phyloP scores from a whole-genome alignment of 1,140 invertebrate genomes.

The Zophobas morio region DNA sequence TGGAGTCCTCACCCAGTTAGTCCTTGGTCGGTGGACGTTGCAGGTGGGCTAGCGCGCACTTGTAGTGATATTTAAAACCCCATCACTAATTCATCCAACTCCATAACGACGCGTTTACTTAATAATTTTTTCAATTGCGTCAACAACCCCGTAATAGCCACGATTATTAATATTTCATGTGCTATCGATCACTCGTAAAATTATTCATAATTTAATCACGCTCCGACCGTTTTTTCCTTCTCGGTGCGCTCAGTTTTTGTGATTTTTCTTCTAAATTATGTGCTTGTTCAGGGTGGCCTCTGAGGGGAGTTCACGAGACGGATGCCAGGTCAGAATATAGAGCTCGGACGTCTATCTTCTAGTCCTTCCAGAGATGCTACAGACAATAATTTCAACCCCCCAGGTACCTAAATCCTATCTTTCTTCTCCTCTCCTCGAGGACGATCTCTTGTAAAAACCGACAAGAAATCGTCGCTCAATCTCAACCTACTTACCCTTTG shows the following conservation, averaged over 20 bases:
- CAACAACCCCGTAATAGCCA: constrained; percentile 7
- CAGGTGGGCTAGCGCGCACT: constrained; percentile 24
- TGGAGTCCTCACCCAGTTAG: constrained; percentile 31
- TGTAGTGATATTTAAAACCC: constrained; percentile 8
- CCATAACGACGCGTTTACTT: neutral
- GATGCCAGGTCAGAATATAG: constrained; percentile 57
- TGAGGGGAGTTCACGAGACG: constrained; percentile 52
- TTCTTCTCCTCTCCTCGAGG: neutral
- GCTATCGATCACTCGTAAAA: constrained; percentile 24
- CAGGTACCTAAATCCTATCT: constrained; percentile 41
- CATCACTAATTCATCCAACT: neutral
- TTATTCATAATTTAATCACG: constrained; percentile 27
- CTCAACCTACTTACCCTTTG: neutral
- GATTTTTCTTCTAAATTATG: constrained; percentile 10
- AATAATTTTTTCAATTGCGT: neutral
- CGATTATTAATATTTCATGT: constrained; percentile 16
- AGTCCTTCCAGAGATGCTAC: constrained; percentile 48
- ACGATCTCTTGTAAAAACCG: neutral
- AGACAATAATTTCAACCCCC: constrained; percentile 15
- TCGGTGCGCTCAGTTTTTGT: neutral
- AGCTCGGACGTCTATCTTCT: constrained; percentile 53
- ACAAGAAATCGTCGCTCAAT: neutral
- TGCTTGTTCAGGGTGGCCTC: constrained; percentile 51
- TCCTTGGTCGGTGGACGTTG: constrained; percentile 31
- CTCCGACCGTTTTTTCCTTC: neutral